A percentile compares a stretch with the other conserved stretches of the same genome.
Conservation (phyloP, 2,113 vertebrate genomes). For the Colius striatus region DNA sequence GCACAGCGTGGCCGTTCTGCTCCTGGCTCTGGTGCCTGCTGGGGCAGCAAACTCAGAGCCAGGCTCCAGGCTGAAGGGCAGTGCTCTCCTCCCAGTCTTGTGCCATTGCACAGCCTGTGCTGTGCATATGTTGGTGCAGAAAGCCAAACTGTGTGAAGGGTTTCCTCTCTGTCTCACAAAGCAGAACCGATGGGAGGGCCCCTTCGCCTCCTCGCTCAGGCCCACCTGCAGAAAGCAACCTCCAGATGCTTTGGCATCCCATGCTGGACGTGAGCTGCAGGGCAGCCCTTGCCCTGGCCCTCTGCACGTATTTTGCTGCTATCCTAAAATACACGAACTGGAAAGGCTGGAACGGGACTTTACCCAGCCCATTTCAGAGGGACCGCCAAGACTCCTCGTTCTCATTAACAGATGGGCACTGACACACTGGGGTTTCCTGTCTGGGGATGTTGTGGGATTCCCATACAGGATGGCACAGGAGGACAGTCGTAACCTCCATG, state of each 20-base stretch:
- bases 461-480: background rate
- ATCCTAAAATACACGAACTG: background rate
- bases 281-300: background rate
- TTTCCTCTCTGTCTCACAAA: background rate
- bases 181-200: background rate
- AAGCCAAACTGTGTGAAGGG: background rate
- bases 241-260: background rate
- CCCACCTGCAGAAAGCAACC: background rate
- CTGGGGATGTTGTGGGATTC: background rate
- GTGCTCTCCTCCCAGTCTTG: background rate
- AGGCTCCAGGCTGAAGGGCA: background rate
- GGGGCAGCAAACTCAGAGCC: background rate
- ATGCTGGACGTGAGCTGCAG: background rate
- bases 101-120: background rate
- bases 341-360: background rate
- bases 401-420: background rate
- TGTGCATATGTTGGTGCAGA: background rate
- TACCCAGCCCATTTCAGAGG: background rate
- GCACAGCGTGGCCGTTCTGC: accelerated
- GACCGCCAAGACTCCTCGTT: background rate
- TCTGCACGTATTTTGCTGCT: background rate
- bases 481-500: background rate
- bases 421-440: background rate
- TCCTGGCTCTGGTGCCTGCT: background rate
- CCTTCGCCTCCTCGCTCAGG: accelerated